Base-by-base conservation (phyloP, 2,888 invertebrate species). In the Cyclophora punctaria region DNA sequence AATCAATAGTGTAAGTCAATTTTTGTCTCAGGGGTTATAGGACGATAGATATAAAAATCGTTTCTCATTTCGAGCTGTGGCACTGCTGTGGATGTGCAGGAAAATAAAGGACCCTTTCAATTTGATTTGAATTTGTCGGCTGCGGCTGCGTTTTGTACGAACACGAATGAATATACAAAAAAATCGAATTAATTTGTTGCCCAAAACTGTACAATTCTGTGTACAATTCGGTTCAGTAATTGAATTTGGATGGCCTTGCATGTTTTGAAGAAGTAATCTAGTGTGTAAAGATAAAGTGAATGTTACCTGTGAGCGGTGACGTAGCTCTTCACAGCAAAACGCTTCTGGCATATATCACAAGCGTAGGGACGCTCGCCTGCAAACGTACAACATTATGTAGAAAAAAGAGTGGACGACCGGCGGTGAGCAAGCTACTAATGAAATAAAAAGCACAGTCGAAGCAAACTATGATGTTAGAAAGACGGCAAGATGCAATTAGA, bases 241-340 rank as follows among this genome's bases (percentile, higher is more conserved):
- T 20, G 20, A 20, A 20, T 1, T 20, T 20, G 20, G 20, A 20
- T 20, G 20, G 20, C 20, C 20, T 20, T 1, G 20, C 20, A 20
- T 20, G 20, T 2, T 20, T 20, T 20, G 20, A 20, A 20, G 20
- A 20, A 20, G 20, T 20, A 20, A 20, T 20, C 2, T 20, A 20
- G 20, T 1, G 20, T 1, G 2, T 20, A 20, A 20, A 20, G 20
- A 1, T 35, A 20, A 34, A 37, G 2, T 37, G 7, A 59, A 62
- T 67, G 20, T 20, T 66, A 90, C 90, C 91, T 92, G 77, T 95
- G 95, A 46, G 95, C 94, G 58, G 93, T 93, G 52, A 95, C 92
- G 69, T 95, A 95, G 71, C 94, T 94, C 80, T 94, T 94, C 57
- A 94, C 94, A 44, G 94, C 93, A 77, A 94, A 95, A 66, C 93